Percentiles rank a stretch among this genome's conserved stretches.
Evolutionary conservation across 2,113 vertebrate species (phyloP).

Genomic region (Zosterops lateralis): DNA sequence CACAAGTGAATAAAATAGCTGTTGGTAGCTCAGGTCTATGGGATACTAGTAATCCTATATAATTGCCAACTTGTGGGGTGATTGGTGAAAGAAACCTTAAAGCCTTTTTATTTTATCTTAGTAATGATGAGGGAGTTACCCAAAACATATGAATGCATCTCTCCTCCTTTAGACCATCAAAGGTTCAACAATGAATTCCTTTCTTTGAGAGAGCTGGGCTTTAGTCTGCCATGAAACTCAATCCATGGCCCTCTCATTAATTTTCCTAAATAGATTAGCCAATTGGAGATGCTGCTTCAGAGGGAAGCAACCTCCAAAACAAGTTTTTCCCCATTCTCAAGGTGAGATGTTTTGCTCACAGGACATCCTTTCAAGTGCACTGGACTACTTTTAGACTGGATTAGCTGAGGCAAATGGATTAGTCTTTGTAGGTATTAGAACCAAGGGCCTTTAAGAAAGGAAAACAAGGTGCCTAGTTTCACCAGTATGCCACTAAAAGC

Average conservation of each 20-base stretch:
- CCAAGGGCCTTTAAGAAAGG: conserved; percentile 69
- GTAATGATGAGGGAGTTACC: conserved; percentile 60
- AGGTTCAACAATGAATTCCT: conserved; percentile 59
- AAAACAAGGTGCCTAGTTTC: conserved; percentile 73
- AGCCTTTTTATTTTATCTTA: conserved; percentile 61
- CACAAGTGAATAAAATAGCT: conserved; percentile 31
- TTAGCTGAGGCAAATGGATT: conserved; percentile 65
- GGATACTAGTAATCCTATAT: conserved; percentile 62
- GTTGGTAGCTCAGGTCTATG: conserved; percentile 49
- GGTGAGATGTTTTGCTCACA: conserved; percentile 63
- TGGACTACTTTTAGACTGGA: conserved; percentile 69
- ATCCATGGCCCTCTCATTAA: conserved; percentile 69
- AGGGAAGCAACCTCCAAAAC: conserved; percentile 59
- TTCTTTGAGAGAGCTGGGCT: conserved; percentile 63
- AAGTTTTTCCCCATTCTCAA: conserved; percentile 64
- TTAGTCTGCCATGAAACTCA: conserved; percentile 67
- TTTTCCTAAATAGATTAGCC: conserved; percentile 67
- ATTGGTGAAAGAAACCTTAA: conserved; percentile 43
- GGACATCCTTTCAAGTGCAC: conserved; percentile 63
- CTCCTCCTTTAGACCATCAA: conserved; percentile 64
- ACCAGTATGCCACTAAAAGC: conserved; percentile 70
- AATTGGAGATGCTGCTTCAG: conserved; percentile 56
- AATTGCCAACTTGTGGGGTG: conserved; percentile 46
- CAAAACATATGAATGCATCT: conserved; percentile 50
- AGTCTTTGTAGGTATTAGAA: conserved; percentile 67